Evolutionary conservation across 2,888 invertebrate species (phyloP), one percentile per base, ranked within the genome.

Genomic region (Syrphus vitripennis): DNA sequence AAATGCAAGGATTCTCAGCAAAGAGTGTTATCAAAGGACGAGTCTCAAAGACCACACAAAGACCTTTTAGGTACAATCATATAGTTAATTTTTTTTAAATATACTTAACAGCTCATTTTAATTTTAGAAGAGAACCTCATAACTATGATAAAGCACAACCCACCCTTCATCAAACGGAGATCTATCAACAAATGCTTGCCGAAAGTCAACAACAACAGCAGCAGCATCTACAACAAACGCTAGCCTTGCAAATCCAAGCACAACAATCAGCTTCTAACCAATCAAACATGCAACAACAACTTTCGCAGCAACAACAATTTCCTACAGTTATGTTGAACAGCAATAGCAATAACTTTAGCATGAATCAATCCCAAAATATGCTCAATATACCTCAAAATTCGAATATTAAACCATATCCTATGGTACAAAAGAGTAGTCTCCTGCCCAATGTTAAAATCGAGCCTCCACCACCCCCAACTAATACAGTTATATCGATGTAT

Each of bases 141-240:
- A 93, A 93, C 80, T 93, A 93, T 76, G 93, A 93, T 84, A 93
- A 92, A 89, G 91, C 92, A 16, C 92, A 92, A 88, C 93, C 93
- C 21, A 93, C 93, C n/a, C 57, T 91, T 78, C 93, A 93, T 80
- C 93, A 93, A 89, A 93, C 93, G 2, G 91, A 89, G n/a, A 89
- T 93, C n/a, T 93, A 93, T 88, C 93, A 92, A 79, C 93, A 92
- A 89, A 91, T 93, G 90, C 77, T 93, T 69, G 92, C 92, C 9
- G 92, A 93, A 86, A 91, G 92, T 67, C 89, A 90, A 72, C 90
- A 91, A 29, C 90, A 90, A 80, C 90, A 89, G 88, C 90, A 91
- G 42, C 90, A 91, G 42, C 91, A 90, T 65, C 82, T 90, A 42
- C 84, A 89, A 88, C 34, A 89, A 88, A 26, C 88, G 87, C 4